Evolutionary conservation across 2,888 invertebrate species (phyloP).

Genomic region (Strigamia crassipes): DNA sequence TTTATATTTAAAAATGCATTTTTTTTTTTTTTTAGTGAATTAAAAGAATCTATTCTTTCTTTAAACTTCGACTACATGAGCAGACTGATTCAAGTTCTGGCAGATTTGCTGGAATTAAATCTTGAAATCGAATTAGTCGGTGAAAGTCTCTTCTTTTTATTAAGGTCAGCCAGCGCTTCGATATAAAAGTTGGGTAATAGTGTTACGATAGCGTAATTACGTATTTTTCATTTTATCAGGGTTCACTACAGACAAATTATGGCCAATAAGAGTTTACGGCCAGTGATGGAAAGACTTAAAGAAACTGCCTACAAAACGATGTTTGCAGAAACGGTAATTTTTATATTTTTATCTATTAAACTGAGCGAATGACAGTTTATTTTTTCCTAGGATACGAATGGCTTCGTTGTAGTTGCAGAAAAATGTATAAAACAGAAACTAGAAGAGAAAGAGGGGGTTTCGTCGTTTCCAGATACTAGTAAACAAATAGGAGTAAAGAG

Average conservation of each 20-base stretch:
- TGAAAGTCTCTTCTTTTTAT: slow-evolving; percentile 73
- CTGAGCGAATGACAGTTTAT: too few relatives aligned
- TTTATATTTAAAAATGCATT: neutral
- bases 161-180: slow-evolving; percentile 8
- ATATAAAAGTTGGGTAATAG: neutral
- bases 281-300: slow-evolving; percentile 69
- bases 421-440: too few relatives aligned
- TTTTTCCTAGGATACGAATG: too few relatives aligned
- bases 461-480: too few relatives aligned
- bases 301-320: too few relatives aligned
- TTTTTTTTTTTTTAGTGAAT: slow-evolving; percentile 68
- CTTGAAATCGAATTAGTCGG: slow-evolving; percentile 75
- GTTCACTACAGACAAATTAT: slow-evolving; percentile 62
- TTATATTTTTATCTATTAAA: too few relatives aligned
- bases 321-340: too few relatives aligned
- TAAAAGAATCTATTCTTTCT: slow-evolving; percentile 85
- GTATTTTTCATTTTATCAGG: slow-evolving; percentile 52
- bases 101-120: slow-evolving; percentile 71
- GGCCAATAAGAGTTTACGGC: slow-evolving; percentile 71
- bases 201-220: neutral
- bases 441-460: too few relatives aligned
- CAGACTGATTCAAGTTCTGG: slow-evolving; percentile 74
- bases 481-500: too few relatives aligned
- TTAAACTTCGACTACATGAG: slow-evolving; percentile 82
- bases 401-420: too few relatives aligned